Evolutionary conservation across 2,888 invertebrate genomes (phyloP), one percentile per base, ranked within the genome.

Genomic region (Drosophila leonis): DNA sequence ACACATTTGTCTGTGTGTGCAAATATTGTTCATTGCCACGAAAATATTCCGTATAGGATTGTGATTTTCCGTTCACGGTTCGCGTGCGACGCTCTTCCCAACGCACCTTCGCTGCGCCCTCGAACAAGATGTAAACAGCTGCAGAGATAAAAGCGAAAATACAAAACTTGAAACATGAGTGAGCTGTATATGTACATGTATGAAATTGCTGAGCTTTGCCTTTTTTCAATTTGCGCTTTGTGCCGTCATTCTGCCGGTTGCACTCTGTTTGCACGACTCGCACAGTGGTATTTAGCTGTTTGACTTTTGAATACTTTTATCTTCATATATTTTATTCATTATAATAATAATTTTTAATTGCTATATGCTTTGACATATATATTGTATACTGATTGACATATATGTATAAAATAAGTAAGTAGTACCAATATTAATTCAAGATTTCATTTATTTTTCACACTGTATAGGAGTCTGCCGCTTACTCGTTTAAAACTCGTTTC

Each of bases 81-180:
- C 72, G 70, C 0, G 72, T 41, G 18, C 52, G 65, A 0, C 35
- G 46, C 51, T 87, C 83, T 1, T 70, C 65, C 91, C 91, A 91
- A 0, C 51, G 66, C 3, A 91, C 90, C 61, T 84, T 89, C 0
- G 83, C 88, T 49, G 75, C 80, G 1, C 91, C 91, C 24, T 65
- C 51, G 20, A 91, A 90, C 12, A 57, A 57, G 39, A 90, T 82
- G 33, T 78, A 78, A 4, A 87, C 75, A 55, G 63, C 87, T 87
- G 29, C 27, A 6, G 13, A 31, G 20, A 41, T n/a, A 49, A 44
- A 20, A 31, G 41, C 6, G 12, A 37, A 27, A 51, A 42, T 29
- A 0, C 27, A 13, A 8, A 27, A 6, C 4, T 4, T n/a, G 24
- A 61, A 46, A 9, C 2, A 57, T 48, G 13, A 35, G 6, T 31